Evolutionary conservation across 2,113 vertebrate species (phyloP), one percentile per base, ranked within the genome.

Genomic region (Amphiprion percula): DNA sequence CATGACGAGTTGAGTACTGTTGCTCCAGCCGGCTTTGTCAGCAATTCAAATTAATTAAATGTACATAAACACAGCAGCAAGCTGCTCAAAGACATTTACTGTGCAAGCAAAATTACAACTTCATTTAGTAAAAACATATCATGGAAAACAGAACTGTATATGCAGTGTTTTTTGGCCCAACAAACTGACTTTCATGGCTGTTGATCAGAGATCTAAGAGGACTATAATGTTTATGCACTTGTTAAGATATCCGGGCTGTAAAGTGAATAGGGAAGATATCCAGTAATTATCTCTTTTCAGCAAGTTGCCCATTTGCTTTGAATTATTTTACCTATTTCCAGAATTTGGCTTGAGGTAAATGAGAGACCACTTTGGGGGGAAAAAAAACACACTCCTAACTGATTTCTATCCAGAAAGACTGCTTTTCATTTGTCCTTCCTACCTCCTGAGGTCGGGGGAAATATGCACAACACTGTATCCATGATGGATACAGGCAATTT

Each of bases 91-190:
- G 41, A 77, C 59, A 77, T 82, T 89, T 70, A 74, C 44, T n/a
- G 46, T 71, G 8, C 11, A n/a, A 59, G 71, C 23, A 61, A 71
- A 79, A 59, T 79, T 67, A 74, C 30, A 39, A 54, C 41, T 21
- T 60, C 60, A 46, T 52, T 74, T 55, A 44, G 46, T 61, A 77
- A 85, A 87, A 80, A 55, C 59, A 73, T 74, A 65, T 60, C 21
- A 58, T 41, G 28, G 56, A 37, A 64, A 80, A 60, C 58, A 68
- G 28, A 70, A 9, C 5, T 46, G 1, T 26, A 21, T n/a, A 65
- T 30, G 58, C 41, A 50, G 56, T 50, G 56, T 82, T 63, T 5
- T 59, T 55, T 30, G n/a, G 30, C 58, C 70, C n/a, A 68, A 67
- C 59, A 72, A 83, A 64, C 41, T 1, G 0, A 47, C 30, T 58